A percentile compares a stretch with the other conserved stretches of the same genome.
Evolutionary conservation across 2,113 vertebrate genomes (phyloP).

Genomic region (Clarias gariepinus): DNA sequence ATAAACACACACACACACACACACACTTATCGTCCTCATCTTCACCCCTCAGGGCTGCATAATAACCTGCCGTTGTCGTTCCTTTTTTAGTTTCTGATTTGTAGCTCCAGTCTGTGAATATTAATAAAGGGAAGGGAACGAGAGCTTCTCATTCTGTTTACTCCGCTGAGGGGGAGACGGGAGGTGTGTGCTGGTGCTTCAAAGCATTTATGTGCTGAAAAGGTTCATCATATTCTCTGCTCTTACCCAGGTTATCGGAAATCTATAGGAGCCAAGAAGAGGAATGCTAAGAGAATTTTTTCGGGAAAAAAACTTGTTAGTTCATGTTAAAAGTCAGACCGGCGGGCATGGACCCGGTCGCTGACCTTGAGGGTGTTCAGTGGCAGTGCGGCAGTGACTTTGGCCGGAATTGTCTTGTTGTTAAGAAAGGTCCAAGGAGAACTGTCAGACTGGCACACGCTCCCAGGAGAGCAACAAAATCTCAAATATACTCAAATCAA

Average conservation of each 20-base stretch:
- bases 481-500: not conserved
- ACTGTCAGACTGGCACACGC: too few relatives aligned
- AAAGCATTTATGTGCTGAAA: not conserved
- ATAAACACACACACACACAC: conserved; percentile 29
- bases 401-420: not conserved
- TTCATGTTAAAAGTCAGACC: too few relatives aligned
- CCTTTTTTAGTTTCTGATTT: conserved; percentile 29
- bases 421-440: not conserved
- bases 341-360: too few relatives aligned
- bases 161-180: not conserved
- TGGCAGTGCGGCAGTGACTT: not conserved
- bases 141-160: conserved; percentile 19
- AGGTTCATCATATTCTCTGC: not conserved
- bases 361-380: not conserved
- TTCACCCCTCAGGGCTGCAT: conserved; percentile 35
- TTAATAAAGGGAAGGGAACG: conserved; percentile 32
- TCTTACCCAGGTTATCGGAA: not conserved
- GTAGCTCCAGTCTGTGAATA: conserved; percentile 35
- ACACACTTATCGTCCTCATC: not conserved
- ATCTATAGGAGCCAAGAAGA: too few relatives aligned
- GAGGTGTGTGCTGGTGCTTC: not conserved
- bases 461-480: not conserved
- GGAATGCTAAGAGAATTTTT: too few relatives aligned
- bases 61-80: conserved; percentile 9
- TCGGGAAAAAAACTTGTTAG: too few relatives aligned